Base-by-base conservation (phyloP, 1,140 invertebrate genomes). In the Drosophila serrata region DNA sequence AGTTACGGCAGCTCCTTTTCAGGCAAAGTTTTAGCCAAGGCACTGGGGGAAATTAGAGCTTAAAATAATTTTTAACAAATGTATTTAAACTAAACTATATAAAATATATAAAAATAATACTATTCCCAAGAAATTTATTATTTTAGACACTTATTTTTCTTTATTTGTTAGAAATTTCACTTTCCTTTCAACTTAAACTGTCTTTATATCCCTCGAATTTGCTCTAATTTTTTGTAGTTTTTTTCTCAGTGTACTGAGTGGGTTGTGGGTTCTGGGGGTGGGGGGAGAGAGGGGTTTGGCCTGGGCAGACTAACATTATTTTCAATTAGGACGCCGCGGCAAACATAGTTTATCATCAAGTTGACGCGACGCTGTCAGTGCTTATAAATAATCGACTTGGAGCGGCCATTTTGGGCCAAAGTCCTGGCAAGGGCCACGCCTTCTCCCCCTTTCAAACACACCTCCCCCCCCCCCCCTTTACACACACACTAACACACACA, bases 321-420 rank as follows among this genome's bases (percentile, higher is more conserved):
- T 90, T 90, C 85, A 90, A 90, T 90, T 90, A 90, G 86, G 78
- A 73, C 78, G 81, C 77, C 85, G 77, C 73, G 81, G 81, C 86
- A 90, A 90, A 90, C 85, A 90, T 90, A 90, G 85, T 90, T 90
- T 90, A 90, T 90, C 85, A 90, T 90, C 85, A 90, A 90, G 81
- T 90, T 90, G 85, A 90, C 85, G 85, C 86, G 81, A 55, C 67
- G 81, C 85, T 90, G 85, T 90, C 85, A 85, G 81, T 90, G 86
- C 86, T 90, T 90, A 90, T 90, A 90, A 90, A 90, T 90, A 90
- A 88, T 90, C 81, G 85, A 88, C 77, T 85, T 51, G 65, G 45
- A 85, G 85, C 73, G 75, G 81, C 85, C 85, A 90, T 90, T 90
- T 90, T 87, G 81, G 62, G n/a, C n/a, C 56, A 48, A 64, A 65